Evolutionary conservation across 2,113 vertebrate genomes (phyloP).

Genomic region (Marmota monax): DNA sequence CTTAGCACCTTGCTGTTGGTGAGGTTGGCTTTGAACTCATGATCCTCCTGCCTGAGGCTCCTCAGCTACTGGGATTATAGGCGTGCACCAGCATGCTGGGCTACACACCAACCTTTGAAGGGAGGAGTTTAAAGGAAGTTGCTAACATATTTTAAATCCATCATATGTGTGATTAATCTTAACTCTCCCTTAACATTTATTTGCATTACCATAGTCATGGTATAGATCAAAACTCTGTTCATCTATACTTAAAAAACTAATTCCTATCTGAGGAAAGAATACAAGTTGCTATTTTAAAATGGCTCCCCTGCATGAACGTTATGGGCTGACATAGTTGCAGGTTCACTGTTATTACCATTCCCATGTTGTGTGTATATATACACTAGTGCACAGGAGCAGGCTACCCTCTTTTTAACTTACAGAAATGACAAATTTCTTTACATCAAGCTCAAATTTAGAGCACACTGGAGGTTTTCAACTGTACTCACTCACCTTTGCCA

Average conservation of each 20-base stretch:
- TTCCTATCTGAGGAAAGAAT: slow-evolving; percentile 14
- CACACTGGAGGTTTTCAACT: slow-evolving; percentile 26
- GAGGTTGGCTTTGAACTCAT: no score
- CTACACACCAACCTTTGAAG: background rate
- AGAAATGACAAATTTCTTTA: background rate
- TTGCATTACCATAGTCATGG: background rate
- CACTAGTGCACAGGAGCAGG: background rate
- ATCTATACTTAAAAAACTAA: background rate
- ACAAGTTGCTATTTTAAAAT: background rate
- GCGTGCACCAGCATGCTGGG: no score
- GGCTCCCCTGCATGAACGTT: background rate
- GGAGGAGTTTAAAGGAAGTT: background rate
- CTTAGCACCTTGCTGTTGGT: no score
- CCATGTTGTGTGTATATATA: background rate
- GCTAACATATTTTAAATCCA: background rate
- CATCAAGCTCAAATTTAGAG: background rate
- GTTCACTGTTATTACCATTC: background rate
- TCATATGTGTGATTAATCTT: background rate
- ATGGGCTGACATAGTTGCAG: background rate
- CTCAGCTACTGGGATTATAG: no score
- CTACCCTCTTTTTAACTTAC: background rate
- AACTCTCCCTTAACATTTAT: background rate
- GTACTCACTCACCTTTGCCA: background rate
- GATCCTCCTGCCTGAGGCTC: no score
- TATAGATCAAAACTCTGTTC: background rate